Percentiles rank a stretch among this genome's conserved stretches.
Conservation (phyloP, 1,140 invertebrate species). For the Delia radicum region DNA sequence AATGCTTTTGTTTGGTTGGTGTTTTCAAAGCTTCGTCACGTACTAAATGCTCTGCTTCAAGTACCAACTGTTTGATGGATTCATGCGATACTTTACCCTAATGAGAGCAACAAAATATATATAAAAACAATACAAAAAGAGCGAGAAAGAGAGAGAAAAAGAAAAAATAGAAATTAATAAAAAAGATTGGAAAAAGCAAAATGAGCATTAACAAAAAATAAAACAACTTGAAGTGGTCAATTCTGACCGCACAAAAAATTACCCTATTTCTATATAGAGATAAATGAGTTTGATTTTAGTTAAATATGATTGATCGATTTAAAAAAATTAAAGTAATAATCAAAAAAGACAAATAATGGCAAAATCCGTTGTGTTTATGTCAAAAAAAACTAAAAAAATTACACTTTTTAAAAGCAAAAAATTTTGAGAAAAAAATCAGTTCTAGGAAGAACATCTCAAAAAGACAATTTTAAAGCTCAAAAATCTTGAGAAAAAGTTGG, state of each 20-base stretch:
- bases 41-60: slow-evolving; percentile 55
- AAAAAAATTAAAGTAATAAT: no score
- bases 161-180: not conserved
- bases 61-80: slow-evolving; percentile 55
- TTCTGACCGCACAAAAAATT: not conserved
- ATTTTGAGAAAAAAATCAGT: no score
- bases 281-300: no score
- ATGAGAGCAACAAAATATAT: not conserved
- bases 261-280: not conserved
- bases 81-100: slow-evolving; percentile 55
- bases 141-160: not conserved
- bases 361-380: no score
- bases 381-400: no score
- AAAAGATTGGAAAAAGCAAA: not conserved
- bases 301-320: no score
- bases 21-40: slow-evolving; percentile 53
- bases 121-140: not conserved
- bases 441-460: no score
- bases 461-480: no score
- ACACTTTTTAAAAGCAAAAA: no score
- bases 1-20: slow-evolving; percentile 53
- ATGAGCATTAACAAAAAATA: not conserved
- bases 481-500: no score
- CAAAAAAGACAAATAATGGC: no score
- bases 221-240: not conserved